Evolutionary conservation across 2,113 vertebrate genomes (phyloP), one percentile per base, ranked within the genome.

Genomic region (Grammomys dolichurus): DNA sequence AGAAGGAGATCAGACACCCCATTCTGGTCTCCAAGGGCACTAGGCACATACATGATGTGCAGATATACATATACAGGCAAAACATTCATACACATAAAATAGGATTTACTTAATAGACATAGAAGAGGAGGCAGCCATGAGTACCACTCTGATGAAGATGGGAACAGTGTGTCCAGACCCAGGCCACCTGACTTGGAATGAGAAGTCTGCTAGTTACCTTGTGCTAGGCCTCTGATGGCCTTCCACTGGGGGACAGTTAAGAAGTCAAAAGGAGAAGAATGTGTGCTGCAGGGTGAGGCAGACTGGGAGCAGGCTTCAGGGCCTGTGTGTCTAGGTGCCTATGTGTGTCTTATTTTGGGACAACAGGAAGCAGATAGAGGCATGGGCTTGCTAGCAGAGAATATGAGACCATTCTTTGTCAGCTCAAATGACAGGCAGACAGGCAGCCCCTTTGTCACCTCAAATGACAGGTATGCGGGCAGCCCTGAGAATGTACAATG

Each of bases 171-270:
- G 36, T 33, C 58, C 1, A 16, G 26, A 33, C 4, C 36, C 2
- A 16, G 46, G n/a, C 48, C 8, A 12, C 31, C 84, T 13, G 31
- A 33, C 9, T 0, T 1, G 20, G 14, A 77, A 20, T 0, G 8
- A 9, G 43, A 40, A 5, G 14, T 63, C 31, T 10, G 43, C 24
- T 14, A 19, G 46, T 75, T 48, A 0, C 12, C 56, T 76, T 4
- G 14, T 26, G 60, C 31, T 6, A 73, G 51, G 26, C 26, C 16
- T 0, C 65, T 31, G 5, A 7, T 0, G 0, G 22, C 63, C 40
- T 87, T 48, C 31, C 10, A 2, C 0, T 4, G 1, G n/a, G 0
- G 4, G 24, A n/a, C 3, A 10, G 31, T 9, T 31, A 1, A 1
- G 33, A 70, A 36, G 11, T 43, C 63, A 12, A 1, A 51, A 0